Conservation (phyloP, 2,797 vertebrate genomes). For the Diglossa cyanea region DNA sequence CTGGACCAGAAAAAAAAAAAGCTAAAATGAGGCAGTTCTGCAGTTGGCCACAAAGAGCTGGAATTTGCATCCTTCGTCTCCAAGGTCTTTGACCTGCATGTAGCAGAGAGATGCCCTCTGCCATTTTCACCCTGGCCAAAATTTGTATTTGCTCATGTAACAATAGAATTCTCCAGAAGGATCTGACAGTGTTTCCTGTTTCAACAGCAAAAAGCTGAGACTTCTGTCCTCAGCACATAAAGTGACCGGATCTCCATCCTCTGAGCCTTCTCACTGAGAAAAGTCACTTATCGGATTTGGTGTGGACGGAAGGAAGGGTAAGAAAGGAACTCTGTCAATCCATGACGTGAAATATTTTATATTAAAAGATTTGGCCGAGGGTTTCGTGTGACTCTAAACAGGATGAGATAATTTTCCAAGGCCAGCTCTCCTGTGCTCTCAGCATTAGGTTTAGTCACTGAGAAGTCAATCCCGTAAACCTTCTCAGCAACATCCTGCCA, state of each 20-base stretch:
- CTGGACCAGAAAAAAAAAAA: not conserved
- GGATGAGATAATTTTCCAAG: conserved; percentile 44
- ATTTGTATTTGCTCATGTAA: not conserved
- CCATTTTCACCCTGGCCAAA: not conserved
- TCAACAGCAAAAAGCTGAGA: not conserved
- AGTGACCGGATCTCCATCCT: conserved; percentile 38
- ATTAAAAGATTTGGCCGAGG: not conserved
- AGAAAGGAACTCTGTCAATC: conserved; percentile 36
- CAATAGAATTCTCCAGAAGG: conserved; percentile 23
- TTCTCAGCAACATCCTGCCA: conserved; percentile 29
- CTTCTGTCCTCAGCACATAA: not conserved
- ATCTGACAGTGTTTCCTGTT: conserved; percentile 49
- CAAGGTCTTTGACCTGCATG: not conserved
- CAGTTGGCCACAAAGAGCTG: not conserved
- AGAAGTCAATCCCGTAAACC: not conserved
- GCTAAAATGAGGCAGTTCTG: not conserved
- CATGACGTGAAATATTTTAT: conserved; percentile 28
- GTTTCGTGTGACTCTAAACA: not conserved
- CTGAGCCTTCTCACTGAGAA: not conserved
- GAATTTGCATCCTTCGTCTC: not conserved
- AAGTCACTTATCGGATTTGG: conserved; percentile 1
- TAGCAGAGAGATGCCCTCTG: not conserved
- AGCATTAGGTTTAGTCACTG: not conserved
- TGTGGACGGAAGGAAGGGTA: conserved; percentile 52
- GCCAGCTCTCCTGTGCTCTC: not conserved